Conservation (phyloP, 2,888 invertebrate genomes). For the Xylota sylvarum region DNA sequence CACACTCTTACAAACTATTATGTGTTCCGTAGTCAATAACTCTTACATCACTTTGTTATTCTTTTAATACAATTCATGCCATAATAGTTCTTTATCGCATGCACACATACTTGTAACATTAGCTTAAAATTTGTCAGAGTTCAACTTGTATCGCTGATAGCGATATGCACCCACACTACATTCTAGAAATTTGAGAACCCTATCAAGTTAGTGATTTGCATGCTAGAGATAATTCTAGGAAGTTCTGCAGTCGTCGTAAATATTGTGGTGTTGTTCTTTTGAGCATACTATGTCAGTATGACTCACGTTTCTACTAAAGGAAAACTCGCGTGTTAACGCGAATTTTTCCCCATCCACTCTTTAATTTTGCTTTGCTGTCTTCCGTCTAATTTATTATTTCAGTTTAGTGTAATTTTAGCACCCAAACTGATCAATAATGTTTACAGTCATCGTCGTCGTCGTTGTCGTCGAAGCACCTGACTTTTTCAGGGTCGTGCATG, state of each 20-base stretch:
- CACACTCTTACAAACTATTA: too few species aligned
- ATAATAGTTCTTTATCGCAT: too few species aligned
- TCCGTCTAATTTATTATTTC: slow-evolving; percentile 21
- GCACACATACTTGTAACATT: too few species aligned
- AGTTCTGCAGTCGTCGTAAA: not conserved
- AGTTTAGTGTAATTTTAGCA: slow-evolving; percentile 60
- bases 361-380: slow-evolving; percentile 16
- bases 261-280: slow-evolving; percentile 20
- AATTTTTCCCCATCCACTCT: slow-evolving; percentile 1
- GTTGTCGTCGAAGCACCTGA: slow-evolving; percentile 1
- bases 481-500: not conserved
- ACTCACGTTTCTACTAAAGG: slow-evolving; percentile 15
- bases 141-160: not conserved
- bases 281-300: slow-evolving; percentile 29
- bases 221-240: not conserved
- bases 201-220: not conserved
- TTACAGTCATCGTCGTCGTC: slow-evolving; percentile 18
- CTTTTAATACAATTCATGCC: too few species aligned
- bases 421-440: slow-evolving; percentile 58
- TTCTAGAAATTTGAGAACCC: not conserved
- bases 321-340: slow-evolving; percentile 47
- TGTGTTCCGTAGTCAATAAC: too few species aligned
- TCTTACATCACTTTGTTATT: too few species aligned
- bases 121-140: not conserved
- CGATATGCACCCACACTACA: not conserved